Evolutionary conservation across 2,888 invertebrate genomes (phyloP), one percentile per base, ranked within the genome.

Genomic region (Cylloceria caligata): DNA sequence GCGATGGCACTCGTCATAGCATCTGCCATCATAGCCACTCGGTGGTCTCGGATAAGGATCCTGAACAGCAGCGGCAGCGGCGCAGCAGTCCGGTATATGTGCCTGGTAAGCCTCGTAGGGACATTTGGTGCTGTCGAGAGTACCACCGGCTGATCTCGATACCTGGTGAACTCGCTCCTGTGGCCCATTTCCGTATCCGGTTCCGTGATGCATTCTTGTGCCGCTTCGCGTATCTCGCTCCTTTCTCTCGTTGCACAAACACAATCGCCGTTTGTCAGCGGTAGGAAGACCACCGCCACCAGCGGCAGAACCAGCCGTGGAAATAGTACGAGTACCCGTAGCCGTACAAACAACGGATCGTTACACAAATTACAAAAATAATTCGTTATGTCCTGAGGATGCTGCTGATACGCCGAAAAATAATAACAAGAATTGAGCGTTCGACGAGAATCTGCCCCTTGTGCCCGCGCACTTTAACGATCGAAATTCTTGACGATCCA

Each of bases 31-130:
- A 83, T 92, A 92, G 64, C 89, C 92, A 83, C 91, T 93, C 21
- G 93, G 93, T 52, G 93, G 93, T 75, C 94, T 93, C 13, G 92
- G 91, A 80, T 91, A 92, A 65, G 91, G 88, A 72, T 92, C 92
- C 85, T 92, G 92, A n/a, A 88, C 90, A 62, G 87, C 89, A 90
- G 93, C 87, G 91, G 93, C 93, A 91, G 92, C 91, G 92, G 93
- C 89, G 89, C 90, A 89, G 89, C 93, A 89, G 89, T 92, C 91
- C 75, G 91, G 91, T 85, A 91, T 93, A 88, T 93, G 93, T 79
- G 93, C 88, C 88, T 92, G 91, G 87, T 92, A 92, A 81, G 89
- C 88, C 83, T 93, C 92, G 88, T 92, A 92, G 27, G 92, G 92
- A 77, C 91, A 92, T 87, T 92, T 92, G 2, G 81, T 82, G 62